phyloP scores from a whole-genome alignment of 2,888 invertebrate genomes.

The Drosophila greeni region DNA sequence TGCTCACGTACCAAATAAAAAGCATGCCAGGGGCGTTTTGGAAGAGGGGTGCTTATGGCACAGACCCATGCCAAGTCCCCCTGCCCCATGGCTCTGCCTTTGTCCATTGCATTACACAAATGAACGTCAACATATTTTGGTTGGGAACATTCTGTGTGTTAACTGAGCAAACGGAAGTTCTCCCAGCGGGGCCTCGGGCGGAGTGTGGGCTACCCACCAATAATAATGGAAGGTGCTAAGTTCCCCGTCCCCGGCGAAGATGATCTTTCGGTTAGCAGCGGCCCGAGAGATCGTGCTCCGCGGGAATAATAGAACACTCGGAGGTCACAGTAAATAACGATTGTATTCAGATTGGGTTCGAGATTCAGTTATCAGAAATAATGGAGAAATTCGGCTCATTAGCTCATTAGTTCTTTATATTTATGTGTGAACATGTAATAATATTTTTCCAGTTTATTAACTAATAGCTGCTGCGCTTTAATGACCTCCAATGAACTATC shows the following conservation, averaged over 20 bases:
- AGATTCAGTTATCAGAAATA: slow-evolving; percentile 15
- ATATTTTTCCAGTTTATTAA: slow-evolving; percentile 11
- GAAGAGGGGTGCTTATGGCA: not conserved
- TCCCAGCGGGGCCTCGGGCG: slow-evolving; percentile 40
- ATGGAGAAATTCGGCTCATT: slow-evolving; percentile 1
- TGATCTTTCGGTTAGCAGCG: slow-evolving; percentile 60
- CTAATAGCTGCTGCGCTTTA: slow-evolving; percentile 7
- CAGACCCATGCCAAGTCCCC: slow-evolving; percentile 58
- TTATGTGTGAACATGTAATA: slow-evolving; percentile 26
- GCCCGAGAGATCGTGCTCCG: slow-evolving; percentile 50
- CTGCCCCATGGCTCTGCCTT: not conserved
- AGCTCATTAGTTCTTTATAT: slow-evolving; percentile 6
- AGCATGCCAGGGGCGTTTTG: slow-evolving; percentile 41
- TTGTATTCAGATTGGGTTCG: slow-evolving; percentile 6
- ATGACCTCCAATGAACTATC: slow-evolving; percentile 3
- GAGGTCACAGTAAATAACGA: slow-evolving; percentile 1
- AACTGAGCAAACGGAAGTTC: slow-evolving; percentile 54
- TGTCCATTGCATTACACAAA: slow-evolving; percentile 35
- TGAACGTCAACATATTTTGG: slow-evolving; percentile 44
- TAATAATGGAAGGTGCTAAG: slow-evolving; percentile 57
- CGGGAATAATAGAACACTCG: slow-evolving; percentile 24
- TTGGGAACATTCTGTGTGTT: slow-evolving; percentile 39
- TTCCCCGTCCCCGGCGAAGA: slow-evolving; percentile 27
- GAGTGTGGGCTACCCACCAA: slow-evolving; percentile 31
- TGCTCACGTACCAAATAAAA: slow-evolving; percentile 63